phyloP scores from a whole-genome alignment of 2,888 invertebrate genomes.

The Agelastica alni region DNA sequence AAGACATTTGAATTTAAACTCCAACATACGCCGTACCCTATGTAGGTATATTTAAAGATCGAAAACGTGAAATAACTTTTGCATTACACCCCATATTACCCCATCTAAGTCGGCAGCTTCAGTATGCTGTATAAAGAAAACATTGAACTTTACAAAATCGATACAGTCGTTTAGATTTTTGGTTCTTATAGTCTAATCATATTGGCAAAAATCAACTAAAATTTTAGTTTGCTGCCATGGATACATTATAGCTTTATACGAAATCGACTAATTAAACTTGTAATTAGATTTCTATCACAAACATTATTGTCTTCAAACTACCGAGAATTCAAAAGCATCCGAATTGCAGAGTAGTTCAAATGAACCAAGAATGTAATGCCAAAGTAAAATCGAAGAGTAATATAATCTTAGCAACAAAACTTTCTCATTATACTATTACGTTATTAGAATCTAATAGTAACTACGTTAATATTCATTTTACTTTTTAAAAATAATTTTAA shows the following conservation, averaged over 20 bases:
- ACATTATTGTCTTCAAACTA: conserved; percentile 38
- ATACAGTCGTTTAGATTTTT: conserved; percentile 12
- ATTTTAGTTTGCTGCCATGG: conserved; percentile 30
- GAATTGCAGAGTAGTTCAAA: background rate
- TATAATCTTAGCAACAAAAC: no score
- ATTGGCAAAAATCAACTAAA: conserved; percentile 13
- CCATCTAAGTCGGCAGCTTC: conserved; percentile 9
- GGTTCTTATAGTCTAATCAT: conserved; percentile 12
- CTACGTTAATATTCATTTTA: no score
- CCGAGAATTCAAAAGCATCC: conserved; percentile 15
- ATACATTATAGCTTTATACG: conserved; percentile 8
- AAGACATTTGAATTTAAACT: no score
- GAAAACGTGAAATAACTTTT: conserved; percentile 18
- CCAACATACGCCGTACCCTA: no score
- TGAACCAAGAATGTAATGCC: conserved; percentile 4
- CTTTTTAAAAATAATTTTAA: no score
- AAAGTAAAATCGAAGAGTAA: conserved; percentile 18
- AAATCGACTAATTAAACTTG: conserved; percentile 33
- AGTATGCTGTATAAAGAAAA: conserved; percentile 12
- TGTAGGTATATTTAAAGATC: no score
- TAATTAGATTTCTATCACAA: conserved; percentile 39
- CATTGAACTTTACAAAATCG: conserved; percentile 17
- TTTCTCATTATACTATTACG: no score
- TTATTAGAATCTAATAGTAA: no score
- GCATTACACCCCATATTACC: conserved; percentile 14